A percentile compares a stretch with the other conserved stretches of the same genome.
Conservation (phyloP, 2,113 vertebrate genomes). For the Apus apus region DNA sequence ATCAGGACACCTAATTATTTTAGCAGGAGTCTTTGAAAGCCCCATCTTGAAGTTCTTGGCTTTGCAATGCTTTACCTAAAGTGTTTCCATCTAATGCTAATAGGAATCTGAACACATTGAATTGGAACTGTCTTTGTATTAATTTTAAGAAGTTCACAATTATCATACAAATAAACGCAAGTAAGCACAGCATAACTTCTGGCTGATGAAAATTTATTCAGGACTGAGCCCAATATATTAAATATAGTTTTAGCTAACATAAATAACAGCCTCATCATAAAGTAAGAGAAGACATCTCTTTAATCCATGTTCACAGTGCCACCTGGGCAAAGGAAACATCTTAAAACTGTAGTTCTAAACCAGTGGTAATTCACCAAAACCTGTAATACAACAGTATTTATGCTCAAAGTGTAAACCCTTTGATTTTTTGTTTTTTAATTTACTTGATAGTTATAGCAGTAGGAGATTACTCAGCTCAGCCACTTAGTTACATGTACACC, state of each 20-base stretch:
- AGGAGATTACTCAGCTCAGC: neutral
- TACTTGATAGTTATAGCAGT: neutral
- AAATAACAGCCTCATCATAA: neutral
- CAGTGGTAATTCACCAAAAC: neutral
- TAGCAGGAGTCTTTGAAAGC: neutral
- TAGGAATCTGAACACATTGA: neutral
- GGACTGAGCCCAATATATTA: neutral
- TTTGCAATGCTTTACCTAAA: neutral
- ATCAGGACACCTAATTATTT: neutral
- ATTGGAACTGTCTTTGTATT: neutral
- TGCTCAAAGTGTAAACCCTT: neutral
- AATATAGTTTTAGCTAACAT: slow-evolving; percentile 1
- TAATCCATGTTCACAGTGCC: neutral
- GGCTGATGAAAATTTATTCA: neutral
- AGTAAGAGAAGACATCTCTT: neutral
- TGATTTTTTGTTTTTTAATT: neutral
- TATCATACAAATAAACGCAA: neutral
- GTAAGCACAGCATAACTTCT: neutral
- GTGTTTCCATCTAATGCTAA: neutral
- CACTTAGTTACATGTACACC: neutral
- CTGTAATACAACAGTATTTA: neutral
- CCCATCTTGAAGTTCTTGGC: neutral
- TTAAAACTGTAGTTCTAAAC: neutral
- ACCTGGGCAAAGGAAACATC: neutral
- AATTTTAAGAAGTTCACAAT: neutral